These are phyloP conservation scores for Heterochromis multidens DNA, from an alignment of 2,113 vertebrate genomes.

Conservation along the genomic window DNA sequence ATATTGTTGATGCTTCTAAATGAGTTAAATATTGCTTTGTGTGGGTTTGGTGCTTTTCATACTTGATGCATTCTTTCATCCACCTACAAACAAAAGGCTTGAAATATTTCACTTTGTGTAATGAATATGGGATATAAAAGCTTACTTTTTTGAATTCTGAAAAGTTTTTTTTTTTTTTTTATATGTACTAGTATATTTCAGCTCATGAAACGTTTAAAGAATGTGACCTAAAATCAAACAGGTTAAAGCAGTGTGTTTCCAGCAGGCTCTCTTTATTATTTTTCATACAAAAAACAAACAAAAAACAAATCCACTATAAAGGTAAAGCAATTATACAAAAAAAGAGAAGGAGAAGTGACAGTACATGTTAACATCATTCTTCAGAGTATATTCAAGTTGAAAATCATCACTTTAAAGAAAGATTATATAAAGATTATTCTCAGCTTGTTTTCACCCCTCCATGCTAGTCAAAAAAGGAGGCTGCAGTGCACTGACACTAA, in stretches of 20 bases:
- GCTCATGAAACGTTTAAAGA: neutral
- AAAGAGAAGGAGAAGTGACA: slow-evolving; percentile 24
- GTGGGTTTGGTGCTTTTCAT: neutral
- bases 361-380: slow-evolving; percentile 15
- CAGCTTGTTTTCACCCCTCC: neutral
- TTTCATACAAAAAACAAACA: slow-evolving; percentile 23
- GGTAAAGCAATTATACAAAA: slow-evolving; percentile 38
- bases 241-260: neutral
- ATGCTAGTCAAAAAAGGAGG: neutral
- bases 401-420: slow-evolving; percentile 30
- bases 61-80: no score
- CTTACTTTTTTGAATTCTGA: no score
- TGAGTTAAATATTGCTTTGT: neutral
- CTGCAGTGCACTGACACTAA: neutral
- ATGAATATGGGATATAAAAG: no score
- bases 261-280: slow-evolving; percentile 22
- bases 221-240: neutral
- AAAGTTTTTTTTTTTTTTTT: neutral
- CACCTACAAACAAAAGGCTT: neutral
- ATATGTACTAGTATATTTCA: neutral
- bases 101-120: neutral
- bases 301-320: slow-evolving; percentile 14
- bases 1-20: neutral
- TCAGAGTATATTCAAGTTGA: slow-evolving; percentile 5
- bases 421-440: slow-evolving; percentile 7